phyloP scores from a whole-genome alignment of 2,797 vertebrate species.

The Rhinogobio ventralis region DNA sequence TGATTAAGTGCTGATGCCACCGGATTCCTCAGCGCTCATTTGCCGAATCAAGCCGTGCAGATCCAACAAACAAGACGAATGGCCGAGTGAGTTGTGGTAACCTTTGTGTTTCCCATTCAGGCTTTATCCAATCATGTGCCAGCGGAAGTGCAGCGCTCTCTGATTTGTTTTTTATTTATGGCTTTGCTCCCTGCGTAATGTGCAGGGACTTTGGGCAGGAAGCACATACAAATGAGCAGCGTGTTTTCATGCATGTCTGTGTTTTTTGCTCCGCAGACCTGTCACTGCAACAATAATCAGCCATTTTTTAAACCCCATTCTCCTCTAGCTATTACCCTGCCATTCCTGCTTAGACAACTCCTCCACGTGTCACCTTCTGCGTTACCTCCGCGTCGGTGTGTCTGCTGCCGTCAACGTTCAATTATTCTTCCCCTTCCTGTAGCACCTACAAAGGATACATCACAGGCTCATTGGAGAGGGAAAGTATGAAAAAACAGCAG shows the following conservation, averaged over 20 bases:
- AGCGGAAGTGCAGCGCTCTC: constrained; percentile 64
- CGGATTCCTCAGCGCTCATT: constrained; percentile 77
- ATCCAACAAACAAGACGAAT: constrained; percentile 79
- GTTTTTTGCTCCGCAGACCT: neutral
- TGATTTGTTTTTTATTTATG: constrained; percentile 76
- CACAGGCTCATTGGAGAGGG: constrained; percentile 78
- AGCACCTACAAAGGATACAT: constrained; percentile 86
- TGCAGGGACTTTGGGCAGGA: constrained; percentile 33
- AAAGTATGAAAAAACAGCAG: constrained; percentile 84
- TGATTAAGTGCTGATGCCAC: constrained; percentile 80
- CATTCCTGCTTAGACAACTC: neutral
- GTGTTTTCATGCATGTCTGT: constrained; percentile 20
- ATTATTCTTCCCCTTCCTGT: constrained; percentile 79
- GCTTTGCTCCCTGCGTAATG: constrained; percentile 53
- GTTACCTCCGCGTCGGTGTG: neutral
- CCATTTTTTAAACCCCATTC: constrained; percentile 23
- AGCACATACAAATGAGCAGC: constrained; percentile 45
- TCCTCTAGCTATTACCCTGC: constrained; percentile 1
- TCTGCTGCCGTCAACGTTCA: constrained; percentile 62
- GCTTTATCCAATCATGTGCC: constrained; percentile 73
- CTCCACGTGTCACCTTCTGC: neutral
- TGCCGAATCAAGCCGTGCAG: constrained; percentile 79
- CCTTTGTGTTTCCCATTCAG: constrained; percentile 76
- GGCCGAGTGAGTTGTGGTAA: constrained; percentile 71
- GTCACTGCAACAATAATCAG: constrained; percentile 13